These are phyloP conservation scores for Frankliniella intonsa DNA, from an alignment of 2,888 invertebrate species.

Conservation along the genomic window DNA sequence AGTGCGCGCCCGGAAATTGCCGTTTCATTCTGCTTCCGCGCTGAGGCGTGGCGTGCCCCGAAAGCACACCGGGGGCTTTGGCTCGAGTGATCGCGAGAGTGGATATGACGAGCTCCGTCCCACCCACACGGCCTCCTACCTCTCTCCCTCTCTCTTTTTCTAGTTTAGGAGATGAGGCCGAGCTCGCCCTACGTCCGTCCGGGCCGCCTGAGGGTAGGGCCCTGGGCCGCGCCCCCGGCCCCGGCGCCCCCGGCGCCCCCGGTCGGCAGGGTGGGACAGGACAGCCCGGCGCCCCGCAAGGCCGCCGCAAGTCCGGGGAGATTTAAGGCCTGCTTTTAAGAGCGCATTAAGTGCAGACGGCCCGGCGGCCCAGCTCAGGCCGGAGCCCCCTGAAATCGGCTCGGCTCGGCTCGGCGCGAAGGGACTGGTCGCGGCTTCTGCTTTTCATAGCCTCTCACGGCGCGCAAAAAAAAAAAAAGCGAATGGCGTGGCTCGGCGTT, in stretches of 20 bases:
- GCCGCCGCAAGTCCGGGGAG: neutral
- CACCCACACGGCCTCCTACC: too few species aligned
- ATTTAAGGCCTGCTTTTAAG: slow-evolving; percentile 26
- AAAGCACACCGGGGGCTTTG: too few species aligned
- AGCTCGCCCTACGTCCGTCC: too few species aligned
- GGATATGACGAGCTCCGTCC: too few species aligned
- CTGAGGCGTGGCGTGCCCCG: too few species aligned
- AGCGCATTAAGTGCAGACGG: slow-evolving; percentile 24
- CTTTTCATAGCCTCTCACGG: slow-evolving; percentile 18
- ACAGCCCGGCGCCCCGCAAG: neutral
- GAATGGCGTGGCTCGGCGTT: neutral
- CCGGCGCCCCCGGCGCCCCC: neutral
- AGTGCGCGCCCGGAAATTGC: too few species aligned
- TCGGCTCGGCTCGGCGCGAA: neutral
- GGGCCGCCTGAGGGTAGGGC: neutral
- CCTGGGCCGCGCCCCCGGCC: neutral
- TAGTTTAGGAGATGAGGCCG: too few species aligned
- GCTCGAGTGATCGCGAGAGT: too few species aligned
- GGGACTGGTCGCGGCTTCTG: slow-evolving; percentile 2
- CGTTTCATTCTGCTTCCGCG: too few species aligned
- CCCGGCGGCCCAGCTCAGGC: neutral
- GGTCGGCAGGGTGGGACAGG: neutral
- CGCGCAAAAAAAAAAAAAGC: neutral
- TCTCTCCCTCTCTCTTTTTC: too few species aligned
- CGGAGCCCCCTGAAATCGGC: neutral